Percentiles rank a stretch among this genome's conserved stretches.
Conservation (phyloP, 2,113 vertebrate genomes). For the Menura novaehollandiae region DNA sequence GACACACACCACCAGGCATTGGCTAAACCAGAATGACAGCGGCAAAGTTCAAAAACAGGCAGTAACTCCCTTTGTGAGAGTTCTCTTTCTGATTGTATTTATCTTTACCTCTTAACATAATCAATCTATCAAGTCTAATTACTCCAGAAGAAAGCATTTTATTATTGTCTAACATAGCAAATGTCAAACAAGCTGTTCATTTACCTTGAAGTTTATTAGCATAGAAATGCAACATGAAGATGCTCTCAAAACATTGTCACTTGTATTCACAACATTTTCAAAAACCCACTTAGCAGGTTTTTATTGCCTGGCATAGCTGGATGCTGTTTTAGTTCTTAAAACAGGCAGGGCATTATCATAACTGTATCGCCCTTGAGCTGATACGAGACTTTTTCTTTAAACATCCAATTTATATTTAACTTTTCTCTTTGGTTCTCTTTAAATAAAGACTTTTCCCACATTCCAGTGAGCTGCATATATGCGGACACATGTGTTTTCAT, state of each 20-base stretch:
- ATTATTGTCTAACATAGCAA: conserved; percentile 59
- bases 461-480: neutral
- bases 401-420: neutral
- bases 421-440: neutral
- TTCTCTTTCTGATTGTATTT: conserved; percentile 18
- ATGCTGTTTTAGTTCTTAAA: neutral
- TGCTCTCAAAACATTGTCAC: conserved; percentile 46
- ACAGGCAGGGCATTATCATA: neutral
- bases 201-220: conserved; percentile 61
- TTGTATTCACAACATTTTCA: conserved; percentile 22
- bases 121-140: conserved; percentile 48
- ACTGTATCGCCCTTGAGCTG: neutral
- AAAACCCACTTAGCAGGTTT: conserved; percentile 39
- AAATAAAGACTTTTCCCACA: neutral
- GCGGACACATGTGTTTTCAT: neutral
- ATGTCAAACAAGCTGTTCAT: conserved; percentile 51
- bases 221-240: conserved; percentile 37
- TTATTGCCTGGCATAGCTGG: neutral
- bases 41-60: neutral
- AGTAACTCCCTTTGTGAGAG: neutral
- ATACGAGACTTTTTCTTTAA: neutral
- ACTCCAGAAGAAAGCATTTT: conserved; percentile 53
- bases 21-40: neutral
- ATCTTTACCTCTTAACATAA: conserved; percentile 20
- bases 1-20: fast-evolving